Evolutionary conservation across 1,140 invertebrate species (phyloP).

Genomic region (Diploscapter pachys): DNA sequence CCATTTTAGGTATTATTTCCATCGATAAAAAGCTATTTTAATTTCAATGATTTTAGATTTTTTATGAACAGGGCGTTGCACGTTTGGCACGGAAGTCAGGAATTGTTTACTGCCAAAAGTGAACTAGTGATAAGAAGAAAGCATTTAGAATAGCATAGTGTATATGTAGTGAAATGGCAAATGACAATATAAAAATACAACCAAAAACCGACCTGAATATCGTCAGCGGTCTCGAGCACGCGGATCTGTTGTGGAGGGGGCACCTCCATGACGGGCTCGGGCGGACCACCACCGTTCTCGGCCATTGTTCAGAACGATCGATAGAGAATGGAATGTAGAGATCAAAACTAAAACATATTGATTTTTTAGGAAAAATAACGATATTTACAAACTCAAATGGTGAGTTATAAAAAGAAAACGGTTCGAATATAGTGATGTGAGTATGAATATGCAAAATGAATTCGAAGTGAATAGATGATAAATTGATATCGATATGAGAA

Average conservation of each 20-base stretch:
- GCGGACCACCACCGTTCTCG: conserved; percentile 37
- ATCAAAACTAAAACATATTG: too few species aligned
- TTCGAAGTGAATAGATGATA: too few species aligned
- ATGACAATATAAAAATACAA: neutral
- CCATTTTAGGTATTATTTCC: neutral
- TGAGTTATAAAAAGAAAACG: too few species aligned
- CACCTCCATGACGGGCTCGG: conserved; percentile 61
- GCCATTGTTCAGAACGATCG: neutral
- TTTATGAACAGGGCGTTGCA: too few species aligned
- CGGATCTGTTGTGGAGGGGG: conserved; percentile 80
- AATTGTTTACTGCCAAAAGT: too few species aligned
- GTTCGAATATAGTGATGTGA: too few species aligned
- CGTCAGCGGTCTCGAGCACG: conserved; percentile 95
- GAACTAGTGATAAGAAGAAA: neutral
- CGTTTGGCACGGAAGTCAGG: neutral
- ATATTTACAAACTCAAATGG: too few species aligned
- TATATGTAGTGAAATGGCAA: neutral
- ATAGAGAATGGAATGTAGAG: neutral
- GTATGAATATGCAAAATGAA: too few species aligned
- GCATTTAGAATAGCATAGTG: neutral
- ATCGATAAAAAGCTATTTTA: neutral
- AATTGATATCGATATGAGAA: too few species aligned
- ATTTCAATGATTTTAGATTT: too few species aligned
- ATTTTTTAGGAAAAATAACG: too few species aligned
- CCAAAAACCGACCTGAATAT: conserved; percentile 79